Percentiles rank a stretch among this genome's conserved stretches.
Conservation (phyloP, 1,140 invertebrate genomes). For the Drosophila elegans region DNA sequence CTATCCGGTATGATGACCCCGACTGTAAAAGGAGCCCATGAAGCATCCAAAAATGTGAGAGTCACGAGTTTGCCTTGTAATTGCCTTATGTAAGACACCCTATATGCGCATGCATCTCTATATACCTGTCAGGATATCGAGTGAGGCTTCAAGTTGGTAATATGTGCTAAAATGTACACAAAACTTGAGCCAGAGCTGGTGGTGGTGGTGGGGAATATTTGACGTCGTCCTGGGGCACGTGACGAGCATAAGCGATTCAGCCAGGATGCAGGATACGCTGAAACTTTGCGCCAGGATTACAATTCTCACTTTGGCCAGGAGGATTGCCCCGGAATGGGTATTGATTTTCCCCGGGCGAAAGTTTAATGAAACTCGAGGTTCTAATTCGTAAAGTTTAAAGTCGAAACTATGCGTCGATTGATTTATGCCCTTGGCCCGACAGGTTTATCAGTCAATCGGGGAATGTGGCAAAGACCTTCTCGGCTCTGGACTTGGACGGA, state of each 20-base stretch:
- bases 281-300: constrained; percentile 60
- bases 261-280: constrained; percentile 13
- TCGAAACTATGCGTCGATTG: constrained; percentile 46
- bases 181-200: constrained; percentile 48
- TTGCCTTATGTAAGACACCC: constrained; percentile 7
- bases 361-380: constrained; percentile 48
- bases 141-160: constrained; percentile 44
- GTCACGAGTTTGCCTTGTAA: constrained; percentile 26
- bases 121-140: constrained; percentile 44
- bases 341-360: constrained; percentile 64
- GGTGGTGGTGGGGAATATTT: constrained; percentile 44
- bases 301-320: constrained; percentile 40
- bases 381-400: constrained; percentile 61
- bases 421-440: constrained; percentile 68
- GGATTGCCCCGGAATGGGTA: constrained; percentile 35
- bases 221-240: constrained; percentile 67
- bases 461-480: constrained; percentile 69
- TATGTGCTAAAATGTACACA: constrained; percentile 76
- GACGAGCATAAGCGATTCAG: constrained; percentile 58
- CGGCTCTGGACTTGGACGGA: constrained; percentile 20
- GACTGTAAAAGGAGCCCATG: neutral
- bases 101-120: constrained; percentile 6
- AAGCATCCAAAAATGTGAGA: constrained; percentile 18
- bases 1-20: constrained; percentile 7
- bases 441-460: constrained; percentile 67